phyloP scores from a whole-genome alignment of 2,888 invertebrate species.

The Taenaris catops region DNA sequence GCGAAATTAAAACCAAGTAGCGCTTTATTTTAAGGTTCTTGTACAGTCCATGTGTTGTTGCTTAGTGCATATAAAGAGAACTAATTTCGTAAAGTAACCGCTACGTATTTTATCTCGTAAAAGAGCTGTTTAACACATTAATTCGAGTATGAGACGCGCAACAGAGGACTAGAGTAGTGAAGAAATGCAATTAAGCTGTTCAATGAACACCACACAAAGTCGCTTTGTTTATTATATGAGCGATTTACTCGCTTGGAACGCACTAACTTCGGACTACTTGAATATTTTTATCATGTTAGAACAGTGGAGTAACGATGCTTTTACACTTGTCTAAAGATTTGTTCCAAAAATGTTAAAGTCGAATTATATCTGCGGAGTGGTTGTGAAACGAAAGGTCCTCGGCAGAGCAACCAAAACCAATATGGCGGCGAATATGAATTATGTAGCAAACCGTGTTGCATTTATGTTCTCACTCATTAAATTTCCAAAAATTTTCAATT shows the following conservation, averaged over 20 bases:
- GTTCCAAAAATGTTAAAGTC: no score
- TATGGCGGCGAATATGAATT: no score
- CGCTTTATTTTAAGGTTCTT: background rate
- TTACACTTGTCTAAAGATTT: no score
- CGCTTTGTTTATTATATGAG: conserved; percentile 53
- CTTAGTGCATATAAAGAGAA: background rate
- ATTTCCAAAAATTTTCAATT: no score
- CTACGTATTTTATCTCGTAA: conserved; percentile 10
- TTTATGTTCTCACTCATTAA: no score
- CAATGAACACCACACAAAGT: conserved; percentile 62
- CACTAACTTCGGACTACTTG: conserved; percentile 31
- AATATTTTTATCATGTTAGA: conserved; percentile 7
- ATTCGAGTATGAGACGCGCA: conserved; percentile 51
- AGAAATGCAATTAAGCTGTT: conserved; percentile 70
- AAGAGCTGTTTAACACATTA: conserved; percentile 37
- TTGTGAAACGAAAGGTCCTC: no score
- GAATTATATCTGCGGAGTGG: no score
- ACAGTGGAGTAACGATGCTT: no score
- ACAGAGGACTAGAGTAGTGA: conserved; percentile 40
- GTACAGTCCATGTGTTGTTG: no score
- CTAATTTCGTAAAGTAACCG: conserved; percentile 7
- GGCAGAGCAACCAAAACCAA: no score
- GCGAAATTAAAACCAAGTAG: no score
- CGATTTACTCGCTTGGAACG: conserved; percentile 46
- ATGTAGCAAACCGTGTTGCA: no score